Base-by-base conservation (phyloP, 2,888 invertebrate species). In the Cephonodes hylas region DNA sequence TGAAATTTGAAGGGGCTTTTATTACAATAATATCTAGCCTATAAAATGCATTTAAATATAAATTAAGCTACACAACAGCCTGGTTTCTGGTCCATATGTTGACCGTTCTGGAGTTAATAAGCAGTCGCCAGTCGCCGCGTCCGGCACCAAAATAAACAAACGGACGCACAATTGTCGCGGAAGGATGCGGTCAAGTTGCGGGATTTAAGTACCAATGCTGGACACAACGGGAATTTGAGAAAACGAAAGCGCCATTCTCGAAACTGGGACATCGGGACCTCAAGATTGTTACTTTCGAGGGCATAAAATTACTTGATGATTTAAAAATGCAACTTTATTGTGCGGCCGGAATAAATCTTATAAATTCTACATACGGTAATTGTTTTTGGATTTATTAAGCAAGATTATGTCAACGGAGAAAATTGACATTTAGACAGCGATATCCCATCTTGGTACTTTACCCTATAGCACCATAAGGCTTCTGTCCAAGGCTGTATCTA, bases 61-160 rank as follows among this genome's bases (percentile, higher is more conserved):
- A 13, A 38, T 13, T 4, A 10, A 7, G 4, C 53, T 31, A 53
- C 18, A 53, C 25, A 20, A 5, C 31, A 31, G 5, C 31, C 53
- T 18, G 18, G 31, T 53, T 53, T 31, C 53, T 53, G 10, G 31
- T 13, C 53, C 53, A 31, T 53, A 53, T 53, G 53, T 8, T 53
- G 53, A 15, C 31, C 53, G 10, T 53, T 48, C 15, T 53, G n/a
- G 18, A 18, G 15, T 18, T 53, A 53, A 53, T 53, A 31, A 53
- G 27, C 31, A 5, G 27, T 45, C 27, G 18, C 48, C 48, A 5
- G 27, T 45, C 27, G 18, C 48, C 48, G 22, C 45, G 45, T 46
- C 46, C 46, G 53, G 53, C 27, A 18, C 27, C 53, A 31, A 53
- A 53, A 53, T 18, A 53, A 53, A 53, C 53, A 53, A 7, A 27